Conservation (phyloP, 2,113 vertebrate genomes). For the Halcyon malimbica region DNA sequence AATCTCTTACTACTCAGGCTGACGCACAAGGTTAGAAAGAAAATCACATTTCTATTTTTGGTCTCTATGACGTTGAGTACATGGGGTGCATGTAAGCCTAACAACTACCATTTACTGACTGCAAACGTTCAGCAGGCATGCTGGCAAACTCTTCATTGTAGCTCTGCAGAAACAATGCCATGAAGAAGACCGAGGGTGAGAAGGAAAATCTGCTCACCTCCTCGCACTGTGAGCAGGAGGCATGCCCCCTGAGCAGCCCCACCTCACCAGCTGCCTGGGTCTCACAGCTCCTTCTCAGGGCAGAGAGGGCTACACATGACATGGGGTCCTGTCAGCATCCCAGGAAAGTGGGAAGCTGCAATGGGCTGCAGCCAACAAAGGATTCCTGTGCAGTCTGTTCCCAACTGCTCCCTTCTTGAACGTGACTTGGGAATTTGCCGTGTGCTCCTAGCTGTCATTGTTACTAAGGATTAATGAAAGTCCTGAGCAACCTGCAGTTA, state of each 20-base stretch:
- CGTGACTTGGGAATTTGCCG: background rate
- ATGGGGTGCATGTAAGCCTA: background rate
- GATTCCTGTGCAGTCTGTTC: background rate
- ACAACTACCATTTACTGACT: background rate
- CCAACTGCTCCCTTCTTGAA: background rate
- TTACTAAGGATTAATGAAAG: background rate
- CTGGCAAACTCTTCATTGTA: background rate
- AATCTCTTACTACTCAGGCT: background rate
- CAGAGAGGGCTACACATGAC: background rate
- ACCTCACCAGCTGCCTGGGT: background rate
- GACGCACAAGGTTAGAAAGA: conserved; percentile 9
- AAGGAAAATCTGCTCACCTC: background rate
- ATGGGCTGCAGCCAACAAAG: background rate
- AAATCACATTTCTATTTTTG: conserved; percentile 60
- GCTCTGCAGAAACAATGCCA: background rate
- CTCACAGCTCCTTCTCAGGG: background rate
- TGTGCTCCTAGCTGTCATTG: background rate
- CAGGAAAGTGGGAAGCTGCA: background rate
- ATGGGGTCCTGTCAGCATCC: background rate
- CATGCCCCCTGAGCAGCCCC: background rate
- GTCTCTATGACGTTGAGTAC: background rate
- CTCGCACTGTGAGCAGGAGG: background rate
- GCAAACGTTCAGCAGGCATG: background rate
- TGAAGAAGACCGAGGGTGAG: background rate
- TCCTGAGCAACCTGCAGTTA: background rate